Conservation (phyloP, 2,888 invertebrate genomes). For the Yponomeuta evonymella region DNA sequence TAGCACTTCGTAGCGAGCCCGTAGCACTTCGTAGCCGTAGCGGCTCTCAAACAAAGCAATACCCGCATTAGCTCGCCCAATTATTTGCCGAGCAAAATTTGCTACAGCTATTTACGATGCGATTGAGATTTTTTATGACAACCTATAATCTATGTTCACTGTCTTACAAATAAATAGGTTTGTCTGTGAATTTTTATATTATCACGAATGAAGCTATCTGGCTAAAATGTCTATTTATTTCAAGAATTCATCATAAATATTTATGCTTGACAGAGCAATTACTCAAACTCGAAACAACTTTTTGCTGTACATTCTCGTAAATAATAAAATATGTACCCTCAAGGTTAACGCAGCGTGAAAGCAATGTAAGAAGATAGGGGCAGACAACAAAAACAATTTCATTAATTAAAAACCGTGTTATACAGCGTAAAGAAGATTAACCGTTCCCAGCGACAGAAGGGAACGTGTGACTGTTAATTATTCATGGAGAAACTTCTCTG, state of each 20-base stretch:
- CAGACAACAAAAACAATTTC: conserved; percentile 22
- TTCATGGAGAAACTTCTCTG: conserved; percentile 33
- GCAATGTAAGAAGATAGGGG: conserved; percentile 1
- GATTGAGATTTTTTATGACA: not conserved
- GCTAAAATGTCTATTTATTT: no score
- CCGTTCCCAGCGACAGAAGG: conserved; percentile 35
- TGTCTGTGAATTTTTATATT: no score
- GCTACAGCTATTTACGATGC: not conserved
- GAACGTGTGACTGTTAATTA: conserved; percentile 41
- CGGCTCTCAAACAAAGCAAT: not conserved
- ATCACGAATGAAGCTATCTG: no score
- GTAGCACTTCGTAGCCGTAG: conserved; percentile 1
- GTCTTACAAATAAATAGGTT: no score
- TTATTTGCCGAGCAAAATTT: not conserved
- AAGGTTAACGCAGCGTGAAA: not conserved
- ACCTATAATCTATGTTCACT: not conserved
- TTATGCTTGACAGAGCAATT: not conserved
- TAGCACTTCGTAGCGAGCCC: conserved; percentile 1
- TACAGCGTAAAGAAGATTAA: conserved; percentile 45
- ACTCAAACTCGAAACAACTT: not conserved
- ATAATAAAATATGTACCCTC: not conserved
- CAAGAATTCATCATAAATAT: not conserved
- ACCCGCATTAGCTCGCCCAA: not conserved
- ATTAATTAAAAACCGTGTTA: conserved; percentile 39
- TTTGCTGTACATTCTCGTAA: not conserved